phyloP scores from a whole-genome alignment of 30 jellyfish, hydroid and myxozoan species.

The Hydractinia symbiolongicarpus region DNA sequence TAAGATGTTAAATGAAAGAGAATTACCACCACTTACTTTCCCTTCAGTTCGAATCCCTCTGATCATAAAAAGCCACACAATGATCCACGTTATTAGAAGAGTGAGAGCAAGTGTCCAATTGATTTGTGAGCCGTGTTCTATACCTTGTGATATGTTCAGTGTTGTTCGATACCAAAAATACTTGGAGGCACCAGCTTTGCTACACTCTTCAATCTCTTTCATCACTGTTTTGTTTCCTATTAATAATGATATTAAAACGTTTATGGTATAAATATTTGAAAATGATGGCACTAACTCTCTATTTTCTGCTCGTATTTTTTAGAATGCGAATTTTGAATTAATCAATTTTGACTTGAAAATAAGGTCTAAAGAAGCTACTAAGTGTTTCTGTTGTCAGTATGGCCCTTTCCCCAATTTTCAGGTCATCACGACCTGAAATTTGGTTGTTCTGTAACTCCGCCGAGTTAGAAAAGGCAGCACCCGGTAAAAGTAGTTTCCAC shows the following conservation, averaged over 20 bases:
- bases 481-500: too few species aligned
- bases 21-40: constrained; percentile 36
- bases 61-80: constrained; percentile 90
- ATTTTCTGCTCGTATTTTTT: not conserved
- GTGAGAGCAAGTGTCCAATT: constrained; percentile 84
- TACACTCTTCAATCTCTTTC: constrained; percentile 61
- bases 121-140: constrained; percentile 58
- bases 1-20: too few species aligned
- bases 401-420: too few species aligned
- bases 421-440: too few species aligned
- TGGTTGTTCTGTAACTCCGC: too few species aligned
- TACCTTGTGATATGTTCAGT: constrained; percentile 56
- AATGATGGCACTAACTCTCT: not conserved
- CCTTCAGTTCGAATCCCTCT: constrained; percentile 93
- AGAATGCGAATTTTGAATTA: not conserved
- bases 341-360: too few species aligned
- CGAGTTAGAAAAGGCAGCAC: too few species aligned
- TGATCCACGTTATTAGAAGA: constrained; percentile 69
- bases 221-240: constrained; percentile 57
- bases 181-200: constrained; percentile 72
- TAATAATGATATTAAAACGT: too few species aligned
- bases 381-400: too few species aligned
- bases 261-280: too few species aligned
- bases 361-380: too few species aligned
- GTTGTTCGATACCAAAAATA: constrained; percentile 97